phyloP scores from a whole-genome alignment of 2,888 invertebrate species.

The Sesia apiformis region DNA sequence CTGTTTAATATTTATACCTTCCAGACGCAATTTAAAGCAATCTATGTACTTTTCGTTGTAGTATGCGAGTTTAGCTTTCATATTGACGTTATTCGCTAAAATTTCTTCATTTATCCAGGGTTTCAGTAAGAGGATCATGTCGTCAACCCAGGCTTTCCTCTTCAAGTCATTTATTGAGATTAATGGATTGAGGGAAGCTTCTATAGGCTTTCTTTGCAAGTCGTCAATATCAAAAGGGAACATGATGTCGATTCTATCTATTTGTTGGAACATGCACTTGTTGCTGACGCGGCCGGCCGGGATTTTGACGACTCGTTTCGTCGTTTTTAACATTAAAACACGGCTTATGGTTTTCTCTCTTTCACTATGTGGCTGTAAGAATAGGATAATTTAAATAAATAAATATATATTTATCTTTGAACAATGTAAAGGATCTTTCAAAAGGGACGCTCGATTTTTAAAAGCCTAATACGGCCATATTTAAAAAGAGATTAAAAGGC shows the following conservation, averaged over 20 bases:
- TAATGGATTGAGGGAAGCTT: slow-evolving; percentile 42
- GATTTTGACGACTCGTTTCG: slow-evolving; percentile 81
- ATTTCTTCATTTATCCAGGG: slow-evolving; percentile 48
- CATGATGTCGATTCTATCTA: slow-evolving; percentile 56
- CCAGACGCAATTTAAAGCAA: slow-evolving; percentile 41
- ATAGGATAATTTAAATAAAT: neutral
- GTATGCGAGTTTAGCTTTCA: slow-evolving; percentile 57
- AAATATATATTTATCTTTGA: too few relatives aligned
- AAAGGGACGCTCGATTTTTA: too few relatives aligned
- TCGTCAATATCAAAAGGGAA: slow-evolving; percentile 51
- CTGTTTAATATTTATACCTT: slow-evolving; percentile 33
- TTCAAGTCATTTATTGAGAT: slow-evolving; percentile 43
- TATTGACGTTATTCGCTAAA: slow-evolving; percentile 39
- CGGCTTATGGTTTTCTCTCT: slow-evolving; percentile 74
- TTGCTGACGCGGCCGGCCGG: slow-evolving; percentile 57
- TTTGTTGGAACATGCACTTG: slow-evolving; percentile 52
- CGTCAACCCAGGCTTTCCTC: slow-evolving; percentile 54
- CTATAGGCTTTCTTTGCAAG: slow-evolving; percentile 37
- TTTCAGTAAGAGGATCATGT: slow-evolving; percentile 42
- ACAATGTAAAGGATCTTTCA: too few relatives aligned
- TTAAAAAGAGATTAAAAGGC: too few relatives aligned
- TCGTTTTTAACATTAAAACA: slow-evolving; percentile 81
- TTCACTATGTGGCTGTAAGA: slow-evolving; percentile 69
- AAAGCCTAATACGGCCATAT: too few relatives aligned
- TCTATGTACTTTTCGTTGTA: slow-evolving; percentile 44